Evolutionary conservation across 2,888 invertebrate species (phyloP).

Genomic region (Drosophila meridionalis): DNA sequence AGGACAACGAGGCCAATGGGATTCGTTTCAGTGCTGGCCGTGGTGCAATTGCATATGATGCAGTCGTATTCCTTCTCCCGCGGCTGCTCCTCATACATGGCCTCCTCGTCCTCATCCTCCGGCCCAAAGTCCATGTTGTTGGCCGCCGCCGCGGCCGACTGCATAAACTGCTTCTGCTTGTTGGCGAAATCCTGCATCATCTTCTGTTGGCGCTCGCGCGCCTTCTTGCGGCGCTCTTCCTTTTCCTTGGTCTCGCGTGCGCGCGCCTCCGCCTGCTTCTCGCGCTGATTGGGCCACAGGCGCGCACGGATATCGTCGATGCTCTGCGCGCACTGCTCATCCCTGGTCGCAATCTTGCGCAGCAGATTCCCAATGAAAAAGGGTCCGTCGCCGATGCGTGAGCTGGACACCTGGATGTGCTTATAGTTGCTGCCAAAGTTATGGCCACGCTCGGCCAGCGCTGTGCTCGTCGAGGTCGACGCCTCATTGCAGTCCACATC

Average conservation of each 20-base stretch:
- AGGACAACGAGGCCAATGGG: conserved; percentile 96
- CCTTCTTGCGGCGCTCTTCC: conserved; percentile 93
- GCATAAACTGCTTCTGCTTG: conserved; percentile 96
- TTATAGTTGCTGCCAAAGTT: conserved; percentile 67
- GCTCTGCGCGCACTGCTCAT: conserved; percentile 89
- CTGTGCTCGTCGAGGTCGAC: conserved; percentile 75
- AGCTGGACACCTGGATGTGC: conserved; percentile 83
- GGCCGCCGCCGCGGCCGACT: conserved; percentile 87
- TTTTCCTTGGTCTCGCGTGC: conserved; percentile 88
- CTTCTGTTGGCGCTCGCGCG: conserved; percentile 95
- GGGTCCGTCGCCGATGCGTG: conserved; percentile 92
- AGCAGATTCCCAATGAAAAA: conserved; percentile 93
- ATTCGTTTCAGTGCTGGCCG: conserved; percentile 92
- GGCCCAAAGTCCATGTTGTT: conserved; percentile 86
- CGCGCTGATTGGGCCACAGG: conserved; percentile 93
- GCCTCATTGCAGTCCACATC: conserved; percentile 83
- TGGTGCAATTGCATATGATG: conserved; percentile 97
- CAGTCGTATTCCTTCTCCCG: conserved; percentile 94
- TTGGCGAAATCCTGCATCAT: conserved; percentile 97
- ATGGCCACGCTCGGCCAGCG: conserved; percentile 56
- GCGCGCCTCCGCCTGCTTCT: conserved; percentile 91
- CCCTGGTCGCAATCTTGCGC: conserved; percentile 90
- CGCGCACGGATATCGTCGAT: conserved; percentile 90
- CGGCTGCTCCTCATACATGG: conserved; percentile 87
- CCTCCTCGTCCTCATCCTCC: conserved; percentile 86